Conservation (phyloP, 2,797 vertebrate species). For the Falco berigora region DNA sequence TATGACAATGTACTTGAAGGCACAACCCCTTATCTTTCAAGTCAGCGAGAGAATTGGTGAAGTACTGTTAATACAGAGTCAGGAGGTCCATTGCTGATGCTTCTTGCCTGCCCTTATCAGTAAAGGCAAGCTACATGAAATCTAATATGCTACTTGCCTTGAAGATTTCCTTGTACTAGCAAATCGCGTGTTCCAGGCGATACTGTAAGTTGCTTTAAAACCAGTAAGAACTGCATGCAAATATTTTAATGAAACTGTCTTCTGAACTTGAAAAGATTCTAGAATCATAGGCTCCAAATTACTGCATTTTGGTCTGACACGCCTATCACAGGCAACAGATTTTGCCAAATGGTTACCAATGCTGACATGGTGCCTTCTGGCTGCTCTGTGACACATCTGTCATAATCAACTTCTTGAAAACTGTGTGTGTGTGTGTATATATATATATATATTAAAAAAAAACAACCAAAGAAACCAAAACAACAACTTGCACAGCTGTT, state of each 20-base stretch:
- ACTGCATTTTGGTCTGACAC: rapidly evolving
- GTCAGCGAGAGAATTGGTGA: not conserved
- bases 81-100: not conserved
- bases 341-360: not conserved
- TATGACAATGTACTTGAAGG: not conserved
- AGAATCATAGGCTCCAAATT: not conserved
- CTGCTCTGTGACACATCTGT: not conserved
- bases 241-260: not conserved
- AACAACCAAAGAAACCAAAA: not conserved
- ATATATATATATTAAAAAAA: not conserved
- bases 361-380: not conserved
- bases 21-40: not conserved
- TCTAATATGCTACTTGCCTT: not conserved
- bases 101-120: not conserved
- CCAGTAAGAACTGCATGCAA: not conserved
- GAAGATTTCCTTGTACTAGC: not conserved
- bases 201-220: not conserved
- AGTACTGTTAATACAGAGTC: not conserved
- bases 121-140: not conserved
- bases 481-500: not conserved
- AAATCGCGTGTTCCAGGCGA: not conserved
- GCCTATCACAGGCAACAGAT: not conserved
- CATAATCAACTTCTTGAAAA: not conserved
- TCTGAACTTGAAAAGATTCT: not conserved
- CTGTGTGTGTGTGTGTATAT: not conserved